These are phyloP conservation scores for Rhinatrema bivittatum DNA, from an alignment of 2,797 vertebrate genomes.

Conservation along the genomic window DNA sequence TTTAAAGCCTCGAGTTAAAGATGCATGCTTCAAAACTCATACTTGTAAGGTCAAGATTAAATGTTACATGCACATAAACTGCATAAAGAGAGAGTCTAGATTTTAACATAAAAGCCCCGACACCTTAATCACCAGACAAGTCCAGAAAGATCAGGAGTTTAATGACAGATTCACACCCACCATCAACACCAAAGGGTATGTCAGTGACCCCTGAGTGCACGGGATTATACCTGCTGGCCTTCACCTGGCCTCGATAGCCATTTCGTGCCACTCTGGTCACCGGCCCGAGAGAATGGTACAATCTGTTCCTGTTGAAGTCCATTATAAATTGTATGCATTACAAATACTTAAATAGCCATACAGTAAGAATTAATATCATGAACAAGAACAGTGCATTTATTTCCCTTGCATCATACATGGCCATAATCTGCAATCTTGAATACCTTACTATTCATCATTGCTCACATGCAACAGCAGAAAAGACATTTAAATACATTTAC, in stretches of 20 bases:
- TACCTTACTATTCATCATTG: slow-evolving; percentile 1
- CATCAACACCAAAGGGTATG: slow-evolving; percentile 58
- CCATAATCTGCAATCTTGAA: slow-evolving; percentile 15
- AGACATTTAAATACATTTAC: neutral
- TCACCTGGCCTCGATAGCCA: slow-evolving; percentile 91
- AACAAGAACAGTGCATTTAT: slow-evolving; percentile 38
- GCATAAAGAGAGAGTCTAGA: slow-evolving; percentile 18
- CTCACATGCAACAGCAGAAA: slow-evolving; percentile 4
- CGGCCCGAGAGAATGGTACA: slow-evolving; percentile 98
- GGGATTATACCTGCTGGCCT: slow-evolving; percentile 92
- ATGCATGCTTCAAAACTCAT: slow-evolving; percentile 20
- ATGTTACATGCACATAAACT: slow-evolving; percentile 11
- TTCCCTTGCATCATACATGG: slow-evolving; percentile 17
- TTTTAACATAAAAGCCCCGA: slow-evolving; percentile 22
- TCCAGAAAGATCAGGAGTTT: slow-evolving; percentile 44
- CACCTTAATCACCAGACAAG: slow-evolving; percentile 30
- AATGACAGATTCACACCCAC: slow-evolving; percentile 41
- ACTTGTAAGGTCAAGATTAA: slow-evolving; percentile 21
- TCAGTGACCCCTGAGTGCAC: slow-evolving; percentile 47
- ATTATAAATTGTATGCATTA: slow-evolving; percentile 70
- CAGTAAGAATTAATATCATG: slow-evolving; percentile 37
- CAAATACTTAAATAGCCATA: slow-evolving; percentile 46
- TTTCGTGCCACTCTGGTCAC: slow-evolving; percentile 94
- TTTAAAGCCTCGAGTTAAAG: slow-evolving; percentile 14
- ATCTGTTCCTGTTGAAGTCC: slow-evolving; percentile 95